Evolutionary conservation across 2,888 invertebrate genomes (phyloP).

Genomic region (Dromius quadrimaculatus): DNA sequence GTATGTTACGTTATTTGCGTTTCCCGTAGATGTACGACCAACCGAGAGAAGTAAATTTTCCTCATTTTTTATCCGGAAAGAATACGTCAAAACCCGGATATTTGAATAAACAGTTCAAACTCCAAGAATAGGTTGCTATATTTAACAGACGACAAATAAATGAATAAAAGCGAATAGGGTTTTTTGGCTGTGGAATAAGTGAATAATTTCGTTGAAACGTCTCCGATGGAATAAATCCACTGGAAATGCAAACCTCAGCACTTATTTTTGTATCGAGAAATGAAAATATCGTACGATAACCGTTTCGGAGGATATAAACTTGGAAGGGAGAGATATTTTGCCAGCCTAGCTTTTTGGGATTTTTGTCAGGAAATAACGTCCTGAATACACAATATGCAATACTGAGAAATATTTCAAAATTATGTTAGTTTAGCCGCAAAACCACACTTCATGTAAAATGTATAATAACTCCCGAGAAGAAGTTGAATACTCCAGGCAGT

Average conservation of each 20-base stretch:
- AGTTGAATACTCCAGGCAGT: conserved; percentile 21
- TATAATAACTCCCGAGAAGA: conserved; percentile 13
- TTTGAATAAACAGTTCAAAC: conserved; percentile 44
- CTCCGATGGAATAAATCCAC: conserved; percentile 17
- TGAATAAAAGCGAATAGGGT: not conserved
- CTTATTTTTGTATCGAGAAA: conserved; percentile 35
- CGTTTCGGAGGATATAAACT: conserved; percentile 28
- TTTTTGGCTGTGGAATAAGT: not conserved
- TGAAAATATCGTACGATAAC: conserved; percentile 39
- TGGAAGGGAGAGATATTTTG: conserved; percentile 17
- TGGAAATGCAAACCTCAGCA: conserved; percentile 28
- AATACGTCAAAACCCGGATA: conserved; percentile 52
- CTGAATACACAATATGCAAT: conserved; percentile 30
- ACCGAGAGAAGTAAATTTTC: conserved; percentile 48
- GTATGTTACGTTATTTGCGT: conserved; percentile 52
- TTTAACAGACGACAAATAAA: not conserved
- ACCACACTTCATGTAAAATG: conserved; percentile 8
- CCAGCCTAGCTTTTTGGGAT: conserved; percentile 22
- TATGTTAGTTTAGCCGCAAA: not conserved
- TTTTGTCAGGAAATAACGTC: conserved; percentile 15
- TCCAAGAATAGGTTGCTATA: not conserved
- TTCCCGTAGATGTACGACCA: conserved; percentile 38
- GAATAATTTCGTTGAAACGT: conserved; percentile 19
- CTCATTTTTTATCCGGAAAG: conserved; percentile 51
- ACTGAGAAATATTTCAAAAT: conserved; percentile 3